Evolutionary conservation across 2,888 invertebrate genomes (phyloP).

Genomic region (Ormyrus nitidulus): DNA sequence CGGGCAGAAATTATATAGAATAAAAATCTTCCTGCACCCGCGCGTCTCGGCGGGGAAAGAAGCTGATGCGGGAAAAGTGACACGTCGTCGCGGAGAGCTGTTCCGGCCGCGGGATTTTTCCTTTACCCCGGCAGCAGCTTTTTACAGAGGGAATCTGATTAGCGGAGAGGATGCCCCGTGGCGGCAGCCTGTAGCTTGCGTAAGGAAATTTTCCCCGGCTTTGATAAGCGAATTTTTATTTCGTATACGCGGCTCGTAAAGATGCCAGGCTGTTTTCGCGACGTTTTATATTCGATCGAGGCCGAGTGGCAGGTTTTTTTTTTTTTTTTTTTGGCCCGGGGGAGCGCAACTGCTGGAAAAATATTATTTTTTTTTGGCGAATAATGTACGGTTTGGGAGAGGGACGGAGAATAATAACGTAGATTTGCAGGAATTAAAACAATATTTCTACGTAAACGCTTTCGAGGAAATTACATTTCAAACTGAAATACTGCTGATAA

Average conservation of each 20-base stretch:
- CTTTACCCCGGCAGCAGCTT: neutral
- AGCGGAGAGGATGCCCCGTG: too few relatives aligned
- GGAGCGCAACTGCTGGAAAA: too few relatives aligned
- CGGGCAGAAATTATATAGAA: constrained; percentile 35
- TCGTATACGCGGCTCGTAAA: constrained; percentile 7
- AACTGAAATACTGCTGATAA: too few relatives aligned
- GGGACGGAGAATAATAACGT: too few relatives aligned
- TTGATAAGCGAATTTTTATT: constrained; percentile 14
- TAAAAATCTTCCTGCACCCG: constrained; percentile 33
- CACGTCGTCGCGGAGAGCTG: neutral
- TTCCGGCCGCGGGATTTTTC: neutral
- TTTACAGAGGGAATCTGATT: too few relatives aligned
- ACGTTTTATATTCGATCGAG: neutral
- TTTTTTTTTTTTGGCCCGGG: too few relatives aligned
- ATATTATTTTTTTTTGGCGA: too few relatives aligned
- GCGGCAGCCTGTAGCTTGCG: constrained; percentile 4
- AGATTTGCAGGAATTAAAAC: too few relatives aligned
- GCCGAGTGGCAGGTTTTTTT: too few relatives aligned
- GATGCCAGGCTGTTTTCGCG: neutral
- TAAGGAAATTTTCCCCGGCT: constrained; percentile 25
- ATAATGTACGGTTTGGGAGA: too few relatives aligned
- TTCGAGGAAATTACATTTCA: too few relatives aligned
- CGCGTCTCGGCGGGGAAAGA: neutral
- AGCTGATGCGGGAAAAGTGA: neutral
- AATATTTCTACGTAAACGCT: too few relatives aligned